These are phyloP conservation scores for Hipposideros armiger DNA, from an alignment of 2,113 vertebrate genomes.

Conservation along the genomic window DNA sequence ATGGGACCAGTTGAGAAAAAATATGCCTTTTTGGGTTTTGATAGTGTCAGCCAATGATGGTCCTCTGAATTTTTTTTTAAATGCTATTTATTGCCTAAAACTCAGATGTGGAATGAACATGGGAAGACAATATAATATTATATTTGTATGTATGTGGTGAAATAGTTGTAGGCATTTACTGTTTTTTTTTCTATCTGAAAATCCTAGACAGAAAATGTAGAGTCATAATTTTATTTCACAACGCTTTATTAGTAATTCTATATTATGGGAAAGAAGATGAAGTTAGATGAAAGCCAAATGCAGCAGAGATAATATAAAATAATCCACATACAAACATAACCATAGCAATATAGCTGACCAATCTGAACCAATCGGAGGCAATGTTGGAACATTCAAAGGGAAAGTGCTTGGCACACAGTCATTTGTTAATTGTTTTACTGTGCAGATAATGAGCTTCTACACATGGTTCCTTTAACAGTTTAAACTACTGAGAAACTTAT, in stretches of 20 bases:
- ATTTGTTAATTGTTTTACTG: constrained; percentile 66
- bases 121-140: not conserved
- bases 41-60: not conserved
- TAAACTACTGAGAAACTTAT: not conserved
- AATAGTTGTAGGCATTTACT: not conserved
- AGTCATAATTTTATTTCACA: not conserved
- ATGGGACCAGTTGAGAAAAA: not conserved
- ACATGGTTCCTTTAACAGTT: constrained; percentile 46
- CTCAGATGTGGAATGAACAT: not conserved
- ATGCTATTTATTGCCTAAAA: not conserved
- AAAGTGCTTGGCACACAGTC: constrained; percentile 40
- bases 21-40: not conserved
- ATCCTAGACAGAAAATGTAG: not conserved
- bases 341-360: not conserved
- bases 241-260: constrained; percentile 6
- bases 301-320: constrained; percentile 13
- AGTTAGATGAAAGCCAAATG: not conserved
- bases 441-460: constrained; percentile 61
- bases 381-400: not conserved
- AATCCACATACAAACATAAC: not conserved
- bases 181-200: not conserved
- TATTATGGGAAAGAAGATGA: constrained; percentile 8
- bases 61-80: not conserved
- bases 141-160: not conserved
- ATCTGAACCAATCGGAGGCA: not conserved